Evolutionary conservation across 1,140 invertebrate species (phyloP), one percentile per base, ranked within the genome.

Genomic region (Yoshiicerus persimilis): DNA sequence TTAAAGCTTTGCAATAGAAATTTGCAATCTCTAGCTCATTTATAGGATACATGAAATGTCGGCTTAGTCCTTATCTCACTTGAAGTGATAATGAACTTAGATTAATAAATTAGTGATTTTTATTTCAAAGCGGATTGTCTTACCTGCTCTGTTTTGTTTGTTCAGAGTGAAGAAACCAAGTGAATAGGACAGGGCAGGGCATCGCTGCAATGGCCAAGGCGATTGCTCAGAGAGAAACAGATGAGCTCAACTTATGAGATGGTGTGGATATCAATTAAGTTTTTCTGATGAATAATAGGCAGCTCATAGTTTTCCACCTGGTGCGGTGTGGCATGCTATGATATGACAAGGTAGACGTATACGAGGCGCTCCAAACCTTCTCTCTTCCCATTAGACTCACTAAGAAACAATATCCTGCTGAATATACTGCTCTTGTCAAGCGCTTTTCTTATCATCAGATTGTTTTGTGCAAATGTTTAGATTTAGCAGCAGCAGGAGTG

Each of bases 251-350:
- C 75, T 80, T 80, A 80, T 36, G 34, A 80, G 75, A 80, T 80
- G 34, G 75, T 80, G 75, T 36, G 75, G 75, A 80, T 80, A 80
- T 80, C 75, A 80, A 80, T 80, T 80, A 80, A 80, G 75, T 80
- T 80, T 80, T 80, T 80, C 75, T 80, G 75, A 80, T 80, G 75
- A 80, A 80, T 80, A 80, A 80, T 80, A 80, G 75, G 75, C 75
- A 80, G 27, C 75, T 80, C 75, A 80, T 80, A 80, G 75, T 80
- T 80, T 80, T 80, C 75, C 75, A 80, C 75, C 75, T 80, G 75
- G 75, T n/a, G 75, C 75, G 75, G 75, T 80, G 75, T 80, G 75
- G 30, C 30, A 80, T 80, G 75, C 32, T 38, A 80, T 38, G 75
- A 80, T 80, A 80, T 80, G 75, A 80, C 75, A 80, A 32, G 75